Evolutionary conservation across 2,797 vertebrate species (phyloP).

Genomic region (Enteromius anoplus): DNA sequence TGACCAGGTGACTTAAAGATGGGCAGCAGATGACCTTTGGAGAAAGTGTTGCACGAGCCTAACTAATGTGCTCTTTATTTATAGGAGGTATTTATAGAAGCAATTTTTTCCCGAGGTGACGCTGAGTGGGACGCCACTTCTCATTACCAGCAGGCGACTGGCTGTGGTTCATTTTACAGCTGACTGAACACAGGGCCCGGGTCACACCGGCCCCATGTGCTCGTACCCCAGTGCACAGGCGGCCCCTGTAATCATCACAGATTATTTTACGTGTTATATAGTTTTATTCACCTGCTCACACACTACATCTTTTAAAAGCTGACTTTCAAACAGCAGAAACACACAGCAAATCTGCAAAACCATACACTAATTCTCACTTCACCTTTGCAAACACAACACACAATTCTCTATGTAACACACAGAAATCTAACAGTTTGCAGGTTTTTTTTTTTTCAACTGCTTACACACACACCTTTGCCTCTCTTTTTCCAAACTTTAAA

Average conservation of each 20-base stretch:
- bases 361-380: no score
- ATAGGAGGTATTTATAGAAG: conserved; percentile 85
- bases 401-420: no score
- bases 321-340: no score
- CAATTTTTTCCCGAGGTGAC: conserved; percentile 83
- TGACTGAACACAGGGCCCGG: conserved; percentile 75
- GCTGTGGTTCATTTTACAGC: conserved; percentile 82
- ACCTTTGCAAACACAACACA: no score
- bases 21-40: conserved; percentile 79
- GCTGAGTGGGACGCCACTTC: conserved; percentile 81
- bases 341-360: no score
- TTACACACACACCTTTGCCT: no score
- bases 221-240: background rate
- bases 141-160: conserved; percentile 80
- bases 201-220: conserved; percentile 72
- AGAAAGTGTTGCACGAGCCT: conserved; percentile 64
- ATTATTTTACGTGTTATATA: background rate
- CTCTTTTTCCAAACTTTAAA: no score
- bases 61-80: conserved; percentile 81
- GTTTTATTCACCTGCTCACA: no score
- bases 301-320: no score
- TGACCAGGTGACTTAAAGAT: conserved; percentile 59
- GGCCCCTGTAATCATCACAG: no score
- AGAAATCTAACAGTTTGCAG: no score
- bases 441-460: no score